Evolutionary conservation across 2,797 vertebrate genomes (phyloP).

Genomic region (Acrossocheilus fasciatus): DNA sequence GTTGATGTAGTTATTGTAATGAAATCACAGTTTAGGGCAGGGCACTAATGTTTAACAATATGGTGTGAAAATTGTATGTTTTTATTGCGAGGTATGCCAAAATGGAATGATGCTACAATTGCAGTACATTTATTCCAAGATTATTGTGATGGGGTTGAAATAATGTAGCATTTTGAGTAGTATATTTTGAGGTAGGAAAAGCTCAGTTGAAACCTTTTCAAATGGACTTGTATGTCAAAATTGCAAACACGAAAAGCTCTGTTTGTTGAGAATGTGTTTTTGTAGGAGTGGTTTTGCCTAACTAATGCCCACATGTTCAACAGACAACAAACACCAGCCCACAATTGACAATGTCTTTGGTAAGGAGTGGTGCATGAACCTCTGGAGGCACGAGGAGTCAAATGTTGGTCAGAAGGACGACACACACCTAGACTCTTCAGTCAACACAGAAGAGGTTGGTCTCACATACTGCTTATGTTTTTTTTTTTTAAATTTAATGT

Average conservation of each 20-base stretch:
- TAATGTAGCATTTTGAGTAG: background rate
- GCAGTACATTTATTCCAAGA: no score
- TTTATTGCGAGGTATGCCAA: background rate
- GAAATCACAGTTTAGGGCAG: background rate
- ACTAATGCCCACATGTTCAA: background rate
- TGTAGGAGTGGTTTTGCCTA: background rate
- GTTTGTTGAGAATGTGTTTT: background rate
- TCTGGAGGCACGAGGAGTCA: slow-evolving; percentile 77
- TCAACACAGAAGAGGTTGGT: slow-evolving; percentile 44
- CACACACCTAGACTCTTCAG: slow-evolving; percentile 6
- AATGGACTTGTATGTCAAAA: background rate
- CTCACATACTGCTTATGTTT: background rate
- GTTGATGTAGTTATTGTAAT: background rate
- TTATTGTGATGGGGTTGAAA: background rate
- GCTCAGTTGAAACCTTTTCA: background rate
- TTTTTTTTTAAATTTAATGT: background rate
- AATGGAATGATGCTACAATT: background rate
- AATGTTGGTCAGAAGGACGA: slow-evolving; percentile 34
- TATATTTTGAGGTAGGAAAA: background rate
- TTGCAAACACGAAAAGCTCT: background rate
- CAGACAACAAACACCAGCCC: slow-evolving; percentile 62
- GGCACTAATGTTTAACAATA: background rate
- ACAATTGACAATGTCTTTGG: slow-evolving; percentile 80
- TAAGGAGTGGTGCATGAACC: slow-evolving; percentile 82
- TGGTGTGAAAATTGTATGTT: background rate